Conservation (phyloP, 1,140 invertebrate genomes). For the Drosophila yakuba region DNA sequence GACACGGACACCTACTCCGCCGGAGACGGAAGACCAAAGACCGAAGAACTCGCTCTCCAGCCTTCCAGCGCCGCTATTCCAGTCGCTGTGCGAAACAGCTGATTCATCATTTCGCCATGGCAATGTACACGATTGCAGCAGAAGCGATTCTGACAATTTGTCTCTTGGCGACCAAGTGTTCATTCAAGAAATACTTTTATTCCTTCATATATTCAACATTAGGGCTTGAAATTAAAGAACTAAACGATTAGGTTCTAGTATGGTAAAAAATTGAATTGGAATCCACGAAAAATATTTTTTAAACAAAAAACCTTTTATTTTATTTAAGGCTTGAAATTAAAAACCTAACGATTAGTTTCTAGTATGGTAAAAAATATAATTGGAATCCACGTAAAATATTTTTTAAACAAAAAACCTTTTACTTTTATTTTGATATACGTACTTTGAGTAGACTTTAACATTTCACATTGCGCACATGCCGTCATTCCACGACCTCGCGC, state of each 20-base stretch:
- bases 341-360: neutral
- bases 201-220: too few relatives aligned
- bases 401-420: too few relatives aligned
- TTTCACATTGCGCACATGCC: constrained; percentile 26
- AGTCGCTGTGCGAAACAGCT: constrained; percentile 68
- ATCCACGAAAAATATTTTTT: too few relatives aligned
- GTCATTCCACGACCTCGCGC: constrained; percentile 30
- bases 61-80: constrained; percentile 48
- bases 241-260: neutral
- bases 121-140: neutral
- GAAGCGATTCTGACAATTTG: neutral
- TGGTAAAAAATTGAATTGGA: too few relatives aligned
- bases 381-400: too few relatives aligned
- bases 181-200: neutral
- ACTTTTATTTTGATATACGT: too few relatives aligned
- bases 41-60: constrained; percentile 8
- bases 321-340: too few relatives aligned
- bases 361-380: neutral
- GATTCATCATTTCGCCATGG: constrained; percentile 59
- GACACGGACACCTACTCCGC: constrained; percentile 6
- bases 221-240: neutral
- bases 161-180: too few relatives aligned
- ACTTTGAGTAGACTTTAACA: neutral
- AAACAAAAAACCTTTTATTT: too few relatives aligned
- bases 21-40: constrained; percentile 11